Evolutionary conservation across 2,797 vertebrate species (phyloP), one percentile per base, ranked within the genome.

Genomic region (Streptopelia turtur): DNA sequence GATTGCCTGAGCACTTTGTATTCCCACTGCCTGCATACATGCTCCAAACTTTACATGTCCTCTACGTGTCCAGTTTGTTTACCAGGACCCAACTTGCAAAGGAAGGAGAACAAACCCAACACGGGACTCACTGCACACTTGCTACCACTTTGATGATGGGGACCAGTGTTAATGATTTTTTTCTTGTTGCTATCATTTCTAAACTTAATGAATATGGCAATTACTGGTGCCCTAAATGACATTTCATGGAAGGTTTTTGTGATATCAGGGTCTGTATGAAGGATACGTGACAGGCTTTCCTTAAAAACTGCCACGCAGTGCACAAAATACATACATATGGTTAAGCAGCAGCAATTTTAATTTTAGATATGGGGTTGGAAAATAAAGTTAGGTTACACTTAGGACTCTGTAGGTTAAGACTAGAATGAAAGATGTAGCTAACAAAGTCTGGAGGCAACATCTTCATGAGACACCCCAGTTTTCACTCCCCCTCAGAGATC

Each of bases 391-490:
- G n/a, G 39, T 71, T 89, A 89, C 92, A 75, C 87, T 55, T 71
- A 35, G 33, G 69, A 64, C 37, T 89, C 66, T 57, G n/a, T 77
- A 85, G 81, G 57, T 83, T 89, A 92, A 83, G 74, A 60, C 18
- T n/a, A 75, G 64, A 87, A 71, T 89, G 68, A 90, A 93, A 39
- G 49, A 71, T 50, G 14, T 28, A 87, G 35, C 71, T 83, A 80
- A 50, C 71, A 71, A 75, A 93, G 45, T 89, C 88, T 80, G 68
- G 27, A 88, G 64, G 53, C 81, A 83, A 52, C 56, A 87, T 90
- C 83, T 93, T 88, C 55, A 43, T 92, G 84, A 95, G 75, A 71
- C 45, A 83, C 68, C 68, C 61, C 68, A 71, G 78, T 95, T 94
- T 83, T 92, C 68, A 59, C 50, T 93, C 64, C 31, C 18, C 50